A percentile compares a stretch with the other conserved stretches of the same genome.
Conservation (phyloP, 2,888 invertebrate species). For the Tupiocoris notatus region DNA sequence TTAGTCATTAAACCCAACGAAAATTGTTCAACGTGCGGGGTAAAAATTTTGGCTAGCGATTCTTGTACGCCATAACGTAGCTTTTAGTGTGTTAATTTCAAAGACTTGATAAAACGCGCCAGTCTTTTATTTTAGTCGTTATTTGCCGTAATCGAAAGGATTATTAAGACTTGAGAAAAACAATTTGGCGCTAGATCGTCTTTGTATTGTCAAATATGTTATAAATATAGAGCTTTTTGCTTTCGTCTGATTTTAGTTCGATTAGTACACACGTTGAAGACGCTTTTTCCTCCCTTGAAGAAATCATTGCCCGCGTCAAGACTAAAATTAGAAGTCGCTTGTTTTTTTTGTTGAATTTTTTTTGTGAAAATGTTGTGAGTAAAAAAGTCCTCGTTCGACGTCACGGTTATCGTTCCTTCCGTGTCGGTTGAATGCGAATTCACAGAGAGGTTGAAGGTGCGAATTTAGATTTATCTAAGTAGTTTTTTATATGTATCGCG, state of each 20-base stretch:
- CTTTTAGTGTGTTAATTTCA: conserved; percentile 31
- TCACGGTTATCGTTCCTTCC: not conserved
- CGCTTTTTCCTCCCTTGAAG: too few species aligned
- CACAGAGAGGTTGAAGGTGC: not conserved
- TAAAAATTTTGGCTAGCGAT: too few species aligned
- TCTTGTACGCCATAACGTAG: too few species aligned
- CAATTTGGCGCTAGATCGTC: conserved; percentile 1
- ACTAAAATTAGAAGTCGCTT: too few species aligned
- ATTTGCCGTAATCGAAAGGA: conserved; percentile 3
- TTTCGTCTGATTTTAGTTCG: not conserved
- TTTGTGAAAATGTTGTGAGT: too few species aligned
- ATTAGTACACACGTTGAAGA: not conserved
- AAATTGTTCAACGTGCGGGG: too few species aligned
- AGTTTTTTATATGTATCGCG: not conserved
- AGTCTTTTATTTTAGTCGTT: conserved; percentile 8
- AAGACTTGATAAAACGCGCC: conserved; percentile 18
- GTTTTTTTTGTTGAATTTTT: too few species aligned
- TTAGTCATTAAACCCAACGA: too few species aligned
- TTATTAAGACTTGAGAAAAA: conserved; percentile 19
- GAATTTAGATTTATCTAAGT: not conserved
- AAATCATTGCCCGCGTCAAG: too few species aligned
- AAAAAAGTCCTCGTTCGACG: not conserved
- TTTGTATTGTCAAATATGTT: not conserved
- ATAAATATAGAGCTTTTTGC: not conserved
- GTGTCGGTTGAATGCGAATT: not conserved